Evolutionary conservation across 2,888 invertebrate genomes (phyloP), one percentile per base, ranked within the genome.

Genomic region (Deilephila elpenor): DNA sequence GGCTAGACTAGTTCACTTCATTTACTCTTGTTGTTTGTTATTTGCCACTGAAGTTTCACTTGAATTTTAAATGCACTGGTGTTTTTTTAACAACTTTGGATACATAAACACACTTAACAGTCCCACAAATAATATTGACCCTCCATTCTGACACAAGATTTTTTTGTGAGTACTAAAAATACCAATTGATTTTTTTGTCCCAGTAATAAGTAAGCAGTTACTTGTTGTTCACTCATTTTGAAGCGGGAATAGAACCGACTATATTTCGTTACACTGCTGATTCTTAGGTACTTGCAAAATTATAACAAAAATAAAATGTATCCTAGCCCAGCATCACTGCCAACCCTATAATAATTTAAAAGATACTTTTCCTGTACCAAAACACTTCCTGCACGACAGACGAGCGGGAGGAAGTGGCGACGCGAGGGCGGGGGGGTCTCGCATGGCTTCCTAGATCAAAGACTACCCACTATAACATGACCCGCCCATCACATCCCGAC

Each of bases 291-390:
- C 44, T 11, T 14, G 11, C 11, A 14, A 44, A 44, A 44, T 44
- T 44, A 44, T 14, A 44, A 11, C 14, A 44, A 11, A 44, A 14
- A 44, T 5, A 5, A 32, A 8, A 37, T 44, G 14, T 14, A 44
- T 44, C 44, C 25, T 3, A 11, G 3, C 11, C 44, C 44, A 44
- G n/a, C 56, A 56, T 6, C 6, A 14, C 61, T 61, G 71, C 8
- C 71, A 71, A 37, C 71, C 71, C 71, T 71, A 71, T 14, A 71
- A 34, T 56, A 59, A 71, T 59, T 59, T 71, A 59, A 71, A 71
- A 71, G 59, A 71, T 71, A 71, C 59, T 67, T 71, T 71, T 59
- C 71, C 71, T 71, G 59, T 59, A 71, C 71, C 34, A n/a, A 20
- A 59, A 71, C 59, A 59, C 56, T 71, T 71, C 71, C 71, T 37